These are phyloP conservation scores for Meleagris gallopavo DNA, from an alignment of 2,113 vertebrate genomes.

Conservation along the genomic window DNA sequence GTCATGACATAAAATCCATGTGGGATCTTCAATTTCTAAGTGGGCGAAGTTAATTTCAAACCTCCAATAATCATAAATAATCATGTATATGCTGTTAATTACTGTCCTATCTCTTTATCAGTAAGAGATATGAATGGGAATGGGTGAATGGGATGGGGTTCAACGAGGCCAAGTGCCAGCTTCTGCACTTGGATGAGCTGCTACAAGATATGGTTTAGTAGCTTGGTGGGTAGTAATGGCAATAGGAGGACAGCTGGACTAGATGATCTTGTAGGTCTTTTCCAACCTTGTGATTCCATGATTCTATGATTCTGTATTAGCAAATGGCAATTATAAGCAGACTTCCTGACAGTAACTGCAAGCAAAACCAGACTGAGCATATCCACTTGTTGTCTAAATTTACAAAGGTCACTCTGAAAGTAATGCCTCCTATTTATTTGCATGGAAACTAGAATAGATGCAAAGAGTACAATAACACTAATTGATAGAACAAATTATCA, in stretches of 20 bases:
- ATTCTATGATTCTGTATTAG: not conserved
- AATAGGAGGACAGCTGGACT: no score
- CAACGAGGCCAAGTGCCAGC: no score
- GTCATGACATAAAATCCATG: not conserved
- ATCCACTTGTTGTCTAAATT: not conserved
- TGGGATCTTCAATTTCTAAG: not conserved
- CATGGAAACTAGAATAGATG: no score
- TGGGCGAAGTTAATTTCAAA: not conserved
- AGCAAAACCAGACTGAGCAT: not conserved
- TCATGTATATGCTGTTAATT: not conserved
- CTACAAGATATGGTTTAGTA: no score
- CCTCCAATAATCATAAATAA: not conserved
- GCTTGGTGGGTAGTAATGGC: no score
- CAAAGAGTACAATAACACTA: no score
- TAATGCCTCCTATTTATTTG: no score
- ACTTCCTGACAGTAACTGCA: not conserved
- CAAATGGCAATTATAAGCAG: not conserved
- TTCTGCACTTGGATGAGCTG: no score
- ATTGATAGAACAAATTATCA: no score
- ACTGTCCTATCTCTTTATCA: not conserved
- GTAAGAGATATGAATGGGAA: not conserved
- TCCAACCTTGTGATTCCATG: no score
- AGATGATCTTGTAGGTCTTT: no score
- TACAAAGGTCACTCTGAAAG: not conserved
- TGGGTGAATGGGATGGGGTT: no score